Percentiles rank a stretch among this genome's conserved stretches.
Conservation (phyloP, 2,888 invertebrate species). For the Tinea trinotella region DNA sequence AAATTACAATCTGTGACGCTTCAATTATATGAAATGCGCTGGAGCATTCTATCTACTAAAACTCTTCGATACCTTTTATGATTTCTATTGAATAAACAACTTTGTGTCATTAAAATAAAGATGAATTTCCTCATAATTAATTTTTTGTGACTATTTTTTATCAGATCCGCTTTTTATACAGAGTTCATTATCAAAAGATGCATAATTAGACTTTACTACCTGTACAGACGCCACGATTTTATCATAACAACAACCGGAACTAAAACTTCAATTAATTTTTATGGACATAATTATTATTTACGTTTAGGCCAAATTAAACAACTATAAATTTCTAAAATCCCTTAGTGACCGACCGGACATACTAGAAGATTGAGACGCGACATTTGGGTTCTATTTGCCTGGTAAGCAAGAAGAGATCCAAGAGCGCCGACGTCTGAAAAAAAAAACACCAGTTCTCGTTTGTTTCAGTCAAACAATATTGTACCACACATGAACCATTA, state of each 20-base stretch:
- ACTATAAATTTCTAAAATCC: too few species aligned
- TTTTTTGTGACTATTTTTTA: neutral
- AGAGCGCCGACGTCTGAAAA: too few species aligned
- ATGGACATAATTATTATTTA: neutral
- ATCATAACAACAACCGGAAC: constrained; percentile 5
- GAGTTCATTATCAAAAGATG: constrained; percentile 3
- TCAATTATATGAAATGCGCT: neutral
- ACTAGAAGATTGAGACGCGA: too few species aligned
- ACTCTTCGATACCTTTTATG: neutral
- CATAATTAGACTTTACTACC: neutral
- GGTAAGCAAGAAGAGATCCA: too few species aligned
- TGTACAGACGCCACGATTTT: neutral
- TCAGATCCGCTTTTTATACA: neutral
- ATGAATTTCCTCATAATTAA: neutral
- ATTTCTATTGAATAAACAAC: neutral
- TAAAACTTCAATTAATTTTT: neutral
- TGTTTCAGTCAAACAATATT: neutral
- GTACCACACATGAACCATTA: neutral
- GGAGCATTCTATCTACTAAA: neutral
- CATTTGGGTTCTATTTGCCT: too few species aligned
- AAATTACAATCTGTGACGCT: neutral
- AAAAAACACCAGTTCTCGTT: too few species aligned
- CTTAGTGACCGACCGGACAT: too few species aligned
- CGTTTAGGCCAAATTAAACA: too few species aligned
- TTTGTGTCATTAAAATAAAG: neutral